phyloP scores from a whole-genome alignment of 2,888 invertebrate species.

The Troides helena region DNA sequence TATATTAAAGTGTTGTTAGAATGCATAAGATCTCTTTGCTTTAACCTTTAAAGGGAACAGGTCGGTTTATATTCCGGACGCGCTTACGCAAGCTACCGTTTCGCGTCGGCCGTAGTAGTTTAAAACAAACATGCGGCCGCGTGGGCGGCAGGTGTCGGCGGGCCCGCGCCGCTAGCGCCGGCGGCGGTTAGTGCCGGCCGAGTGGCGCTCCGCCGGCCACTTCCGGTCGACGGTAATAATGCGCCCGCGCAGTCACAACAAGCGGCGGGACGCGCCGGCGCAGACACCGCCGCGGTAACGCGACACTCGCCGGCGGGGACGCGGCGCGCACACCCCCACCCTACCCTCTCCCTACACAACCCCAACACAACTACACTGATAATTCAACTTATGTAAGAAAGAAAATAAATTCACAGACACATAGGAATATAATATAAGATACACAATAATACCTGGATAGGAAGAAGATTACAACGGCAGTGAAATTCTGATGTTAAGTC shows the following conservation, averaged over 20 bases:
- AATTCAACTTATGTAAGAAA: too few relatives aligned
- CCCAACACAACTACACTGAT: too few relatives aligned
- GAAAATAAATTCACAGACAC: too few relatives aligned
- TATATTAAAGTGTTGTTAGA: too few relatives aligned
- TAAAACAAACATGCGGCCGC: conserved; percentile 24
- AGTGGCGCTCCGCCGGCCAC: conserved; percentile 39
- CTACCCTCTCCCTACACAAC: too few relatives aligned
- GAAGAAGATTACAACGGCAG: too few relatives aligned
- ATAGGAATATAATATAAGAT: too few relatives aligned
- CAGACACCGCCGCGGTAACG: conserved; percentile 43
- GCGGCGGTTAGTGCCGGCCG: conserved; percentile 47
- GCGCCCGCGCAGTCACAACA: conserved; percentile 42
- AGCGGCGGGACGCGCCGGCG: conserved; percentile 41
- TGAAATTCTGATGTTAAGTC: too few relatives aligned
- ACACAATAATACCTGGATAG: too few relatives aligned
- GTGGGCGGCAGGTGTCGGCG: conserved; percentile 18
- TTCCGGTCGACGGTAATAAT: conserved; percentile 44
- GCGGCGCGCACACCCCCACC: too few relatives aligned
- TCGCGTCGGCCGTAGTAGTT: conserved; percentile 12
- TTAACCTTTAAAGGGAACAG: neutral
- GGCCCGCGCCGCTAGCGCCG: conserved; percentile 35
- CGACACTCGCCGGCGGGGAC: conserved; percentile 39
- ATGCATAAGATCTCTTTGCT: neutral
- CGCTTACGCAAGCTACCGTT: conserved; percentile 25
- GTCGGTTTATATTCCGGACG: neutral